phyloP scores from a whole-genome alignment of 2,888 invertebrate species.

The Tetranychus piercei region DNA sequence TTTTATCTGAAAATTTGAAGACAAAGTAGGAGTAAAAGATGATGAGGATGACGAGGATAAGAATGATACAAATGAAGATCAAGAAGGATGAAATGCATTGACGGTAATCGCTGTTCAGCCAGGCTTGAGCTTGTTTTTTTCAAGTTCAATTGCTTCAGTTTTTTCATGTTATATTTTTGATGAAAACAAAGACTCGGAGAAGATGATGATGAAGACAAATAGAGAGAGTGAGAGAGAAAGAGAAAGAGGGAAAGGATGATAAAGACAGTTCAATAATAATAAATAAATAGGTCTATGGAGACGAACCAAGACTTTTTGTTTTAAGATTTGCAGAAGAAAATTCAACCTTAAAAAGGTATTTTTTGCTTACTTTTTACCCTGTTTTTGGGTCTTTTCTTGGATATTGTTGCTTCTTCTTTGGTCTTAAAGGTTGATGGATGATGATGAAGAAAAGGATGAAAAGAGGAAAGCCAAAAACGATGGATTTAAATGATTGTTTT shows the following conservation, averaged over 20 bases:
- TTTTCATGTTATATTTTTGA: not conserved
- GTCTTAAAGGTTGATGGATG: not conserved
- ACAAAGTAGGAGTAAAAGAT: not conserved
- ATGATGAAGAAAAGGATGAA: too few relatives aligned
- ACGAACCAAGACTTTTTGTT: not conserved
- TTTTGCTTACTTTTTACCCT: not conserved
- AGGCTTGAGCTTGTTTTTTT: not conserved
- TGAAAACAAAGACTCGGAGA: not conserved
- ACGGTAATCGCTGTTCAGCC: not conserved
- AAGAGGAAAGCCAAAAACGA: too few relatives aligned
- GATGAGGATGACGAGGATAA: not conserved
- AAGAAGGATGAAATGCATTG: not conserved
- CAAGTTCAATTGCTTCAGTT: constrained; percentile 1
- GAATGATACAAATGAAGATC: not conserved
- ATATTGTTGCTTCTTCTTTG: not conserved
- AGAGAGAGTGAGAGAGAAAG: not conserved
- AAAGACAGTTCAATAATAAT: not conserved
- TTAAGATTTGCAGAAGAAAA: not conserved
- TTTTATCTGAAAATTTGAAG: not conserved
- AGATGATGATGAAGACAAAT: not conserved
- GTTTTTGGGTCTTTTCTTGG: not conserved
- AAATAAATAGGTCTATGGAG: not conserved
- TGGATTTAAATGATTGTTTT: too few relatives aligned
- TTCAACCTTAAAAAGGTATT: not conserved
- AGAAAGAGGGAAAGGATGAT: not conserved